Base-by-base conservation (phyloP, 2,113 vertebrate species). In the Toxostoma redivivum region DNA sequence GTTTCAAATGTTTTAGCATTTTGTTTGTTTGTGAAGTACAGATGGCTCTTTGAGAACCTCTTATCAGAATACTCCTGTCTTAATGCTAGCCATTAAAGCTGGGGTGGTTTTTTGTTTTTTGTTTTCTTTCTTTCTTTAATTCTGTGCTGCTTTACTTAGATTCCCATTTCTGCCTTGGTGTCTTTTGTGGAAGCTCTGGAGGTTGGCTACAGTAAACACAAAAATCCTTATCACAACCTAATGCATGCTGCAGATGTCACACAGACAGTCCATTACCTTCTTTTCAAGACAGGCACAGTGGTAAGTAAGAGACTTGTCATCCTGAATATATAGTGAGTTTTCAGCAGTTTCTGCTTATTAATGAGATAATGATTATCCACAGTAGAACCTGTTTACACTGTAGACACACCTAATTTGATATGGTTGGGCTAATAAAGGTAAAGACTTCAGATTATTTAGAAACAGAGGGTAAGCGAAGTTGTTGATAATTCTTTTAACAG, bases 171-270 rank as follows among this genome's bases (percentile, higher is more conserved):
- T 86, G 98, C 99, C 3, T 98, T 99, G 71, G 99, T 99, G 95
- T 99, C 99, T 2, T 99, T 99, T 72, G 99, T 99, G 93, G 99
- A 99, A 95, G 99, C 99, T 30, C 95, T 99, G 79, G 99, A 99
- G 95, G 99, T 99, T 56, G 99, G 99, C 72, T 99, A 99, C 98
- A 99, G 98, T 97, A 99, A 99, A 97, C 98, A 99, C 92, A 99
- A 99, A 98, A 99, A 99, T 94, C 99, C 99, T 12, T 99, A 99
- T 93, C 99, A 99, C 97, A 99, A 99, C 90, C 97, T 99, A 81
- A 98, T 99, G 94, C 99, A 99, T 2, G 99, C 99, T 0, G 99
- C 99, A 7, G 99, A 99, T 7, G 99, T 99, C 82, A 99, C 99
- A 10, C 99, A 99, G 98, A 99, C 99, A 0, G 99, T 99, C 23